A percentile compares a stretch with the other conserved stretches of the same genome.
Conservation (phyloP, 2,797 vertebrate genomes). For the Tinamus major region DNA sequence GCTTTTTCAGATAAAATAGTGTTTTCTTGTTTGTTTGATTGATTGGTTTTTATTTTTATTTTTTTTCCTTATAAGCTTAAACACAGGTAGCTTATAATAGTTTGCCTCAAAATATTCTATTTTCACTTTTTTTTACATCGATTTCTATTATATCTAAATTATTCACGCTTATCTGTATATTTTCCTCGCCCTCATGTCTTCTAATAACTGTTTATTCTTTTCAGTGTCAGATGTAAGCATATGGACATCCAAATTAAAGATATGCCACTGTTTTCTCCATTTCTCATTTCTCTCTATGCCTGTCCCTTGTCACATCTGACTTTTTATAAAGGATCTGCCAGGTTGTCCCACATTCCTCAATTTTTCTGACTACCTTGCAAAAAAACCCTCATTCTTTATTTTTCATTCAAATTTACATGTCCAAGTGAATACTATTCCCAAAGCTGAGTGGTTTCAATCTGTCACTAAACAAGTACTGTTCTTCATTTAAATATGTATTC, state of each 20-base stretch:
- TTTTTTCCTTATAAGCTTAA: neutral
- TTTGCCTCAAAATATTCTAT: neutral
- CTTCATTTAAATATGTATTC: neutral
- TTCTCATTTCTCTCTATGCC: neutral
- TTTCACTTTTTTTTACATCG: neutral
- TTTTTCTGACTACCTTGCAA: neutral
- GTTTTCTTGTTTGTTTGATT: neutral
- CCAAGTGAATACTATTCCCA: neutral
- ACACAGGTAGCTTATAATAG: neutral
- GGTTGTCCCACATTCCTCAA: neutral
- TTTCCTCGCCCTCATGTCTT: neutral
- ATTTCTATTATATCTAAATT: neutral
- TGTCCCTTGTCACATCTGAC: neutral
- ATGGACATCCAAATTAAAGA: neutral
- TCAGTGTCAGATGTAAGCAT: neutral
- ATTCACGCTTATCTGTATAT: neutral
- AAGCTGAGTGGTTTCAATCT: neutral
- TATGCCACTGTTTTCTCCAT: neutral
- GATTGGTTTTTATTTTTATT: too few relatives aligned
- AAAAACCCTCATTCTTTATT: neutral
- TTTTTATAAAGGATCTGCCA: neutral
- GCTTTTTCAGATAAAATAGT: neutral
- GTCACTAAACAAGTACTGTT: neutral
- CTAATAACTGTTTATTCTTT: neutral
- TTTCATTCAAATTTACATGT: neutral